Conservation (phyloP, 2,113 vertebrate genomes). For the Bagarius yarrelli region DNA sequence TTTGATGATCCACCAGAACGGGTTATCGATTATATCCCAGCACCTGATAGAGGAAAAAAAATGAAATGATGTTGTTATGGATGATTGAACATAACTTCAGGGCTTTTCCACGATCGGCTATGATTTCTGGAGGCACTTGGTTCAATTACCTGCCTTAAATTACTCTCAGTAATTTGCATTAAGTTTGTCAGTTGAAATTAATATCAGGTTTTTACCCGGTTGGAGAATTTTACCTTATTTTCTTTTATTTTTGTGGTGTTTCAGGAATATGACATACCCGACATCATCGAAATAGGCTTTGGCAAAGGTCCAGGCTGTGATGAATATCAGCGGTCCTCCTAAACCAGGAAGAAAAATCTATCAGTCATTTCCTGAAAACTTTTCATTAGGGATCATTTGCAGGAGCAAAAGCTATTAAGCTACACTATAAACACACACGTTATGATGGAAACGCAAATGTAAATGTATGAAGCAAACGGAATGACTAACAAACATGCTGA, state of each 20-base stretch:
- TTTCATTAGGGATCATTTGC: not conserved
- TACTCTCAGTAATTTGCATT: not conserved
- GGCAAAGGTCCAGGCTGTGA: slow-evolving; percentile 81
- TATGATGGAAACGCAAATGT: not conserved
- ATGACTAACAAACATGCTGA: not conserved
- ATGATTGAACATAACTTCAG: not conserved
- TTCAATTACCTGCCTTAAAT: not conserved
- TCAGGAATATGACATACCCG: slow-evolving; percentile 75
- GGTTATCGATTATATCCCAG: slow-evolving; percentile 84
- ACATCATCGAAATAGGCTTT: slow-evolving; percentile 78
- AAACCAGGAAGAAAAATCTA: slow-evolving; percentile 38
- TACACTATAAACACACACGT: not conserved
- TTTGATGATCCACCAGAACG: slow-evolving; percentile 96
- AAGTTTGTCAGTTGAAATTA: slow-evolving; percentile 5
- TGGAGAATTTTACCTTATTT: not conserved
- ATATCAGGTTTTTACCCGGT: not conserved
- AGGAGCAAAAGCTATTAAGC: not conserved
- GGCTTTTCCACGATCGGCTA: slow-evolving; percentile 12
- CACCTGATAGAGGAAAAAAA: slow-evolving; percentile 72
- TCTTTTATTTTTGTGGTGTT: not conserved
- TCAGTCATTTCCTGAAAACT: not conserved
- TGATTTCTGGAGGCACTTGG: not conserved
- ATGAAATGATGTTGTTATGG: not conserved
- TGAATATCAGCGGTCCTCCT: slow-evolving; percentile 88
- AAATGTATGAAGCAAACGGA: not conserved